These are phyloP conservation scores for Hypanus sabinus DNA, from an alignment of 2,113 vertebrate species.

Conservation along the genomic window DNA sequence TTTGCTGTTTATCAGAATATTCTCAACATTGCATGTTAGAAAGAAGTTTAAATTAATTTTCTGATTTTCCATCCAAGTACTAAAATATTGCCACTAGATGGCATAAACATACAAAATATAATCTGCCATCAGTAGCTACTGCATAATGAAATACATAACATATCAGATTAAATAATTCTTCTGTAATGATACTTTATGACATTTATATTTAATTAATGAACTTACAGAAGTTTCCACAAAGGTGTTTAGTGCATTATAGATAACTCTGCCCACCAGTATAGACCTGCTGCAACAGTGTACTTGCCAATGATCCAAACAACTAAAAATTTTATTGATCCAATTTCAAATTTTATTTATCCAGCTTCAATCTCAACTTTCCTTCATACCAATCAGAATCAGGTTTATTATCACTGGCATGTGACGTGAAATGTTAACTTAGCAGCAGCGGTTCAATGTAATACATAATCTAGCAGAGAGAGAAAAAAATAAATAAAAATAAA, in stretches of 20 bases:
- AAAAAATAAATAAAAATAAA: too few relatives aligned
- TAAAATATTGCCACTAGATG: conserved; percentile 5
- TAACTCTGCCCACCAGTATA: too few relatives aligned
- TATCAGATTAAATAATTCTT: background rate
- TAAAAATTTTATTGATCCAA: background rate
- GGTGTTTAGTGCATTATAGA: background rate
- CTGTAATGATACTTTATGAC: background rate
- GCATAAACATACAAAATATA: background rate
- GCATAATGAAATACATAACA: background rate
- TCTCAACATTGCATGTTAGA: background rate
- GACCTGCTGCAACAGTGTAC: background rate
- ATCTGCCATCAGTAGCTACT: too few relatives aligned
- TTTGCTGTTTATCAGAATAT: background rate
- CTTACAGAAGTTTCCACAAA: background rate
- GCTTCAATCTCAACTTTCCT: too few relatives aligned
- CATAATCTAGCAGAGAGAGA: too few relatives aligned
- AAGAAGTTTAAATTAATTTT: background rate
- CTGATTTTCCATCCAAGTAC: background rate
- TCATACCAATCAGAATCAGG: too few relatives aligned
- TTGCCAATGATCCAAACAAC: background rate
- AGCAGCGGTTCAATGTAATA: too few relatives aligned
- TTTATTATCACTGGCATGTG: too few relatives aligned
- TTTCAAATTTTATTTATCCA: background rate
- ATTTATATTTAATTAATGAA: background rate
- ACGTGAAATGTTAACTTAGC: too few relatives aligned